These are phyloP conservation scores for Elgonia sp. DNA, from an alignment of 2,888 invertebrate genomes.

Conservation along the genomic window DNA sequence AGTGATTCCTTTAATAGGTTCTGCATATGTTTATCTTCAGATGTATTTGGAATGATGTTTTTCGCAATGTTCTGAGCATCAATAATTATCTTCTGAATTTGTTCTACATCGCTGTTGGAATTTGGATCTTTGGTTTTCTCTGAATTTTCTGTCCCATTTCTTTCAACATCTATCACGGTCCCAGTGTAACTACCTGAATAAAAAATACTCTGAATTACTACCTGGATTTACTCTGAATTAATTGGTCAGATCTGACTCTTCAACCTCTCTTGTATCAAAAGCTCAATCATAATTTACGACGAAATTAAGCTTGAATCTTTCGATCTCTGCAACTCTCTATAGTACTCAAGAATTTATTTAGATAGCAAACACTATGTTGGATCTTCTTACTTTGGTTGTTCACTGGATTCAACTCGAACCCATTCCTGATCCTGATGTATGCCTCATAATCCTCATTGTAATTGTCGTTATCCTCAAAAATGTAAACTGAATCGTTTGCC, in stretches of 20 bases:
- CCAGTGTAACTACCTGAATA: slow-evolving; percentile 47
- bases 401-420: neutral
- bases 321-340: slow-evolving; percentile 12
- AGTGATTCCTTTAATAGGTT: too few species aligned
- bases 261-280: slow-evolving; percentile 43
- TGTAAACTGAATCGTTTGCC: slow-evolving; percentile 55
- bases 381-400: slow-evolving; percentile 40
- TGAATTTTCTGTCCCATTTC: neutral
- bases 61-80: too few species aligned
- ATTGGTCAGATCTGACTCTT: slow-evolving; percentile 56
- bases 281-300: slow-evolving; percentile 3
- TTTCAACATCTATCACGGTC: neutral
- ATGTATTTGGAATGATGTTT: too few species aligned
- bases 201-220: slow-evolving; percentile 41
- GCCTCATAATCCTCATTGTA: slow-evolving; percentile 45
- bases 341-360: slow-evolving; percentile 26
- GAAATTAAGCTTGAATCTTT: slow-evolving; percentile 29
- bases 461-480: neutral
- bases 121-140: neutral
- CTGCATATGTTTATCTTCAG: too few species aligned
- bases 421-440: slow-evolving; percentile 52
- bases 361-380: slow-evolving; percentile 3
- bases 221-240: slow-evolving; percentile 53
- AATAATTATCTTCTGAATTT: too few species aligned
- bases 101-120: too few species aligned